Evolutionary conservation across 2,888 invertebrate genomes (phyloP).

Genomic region (Euphydryas editha): DNA sequence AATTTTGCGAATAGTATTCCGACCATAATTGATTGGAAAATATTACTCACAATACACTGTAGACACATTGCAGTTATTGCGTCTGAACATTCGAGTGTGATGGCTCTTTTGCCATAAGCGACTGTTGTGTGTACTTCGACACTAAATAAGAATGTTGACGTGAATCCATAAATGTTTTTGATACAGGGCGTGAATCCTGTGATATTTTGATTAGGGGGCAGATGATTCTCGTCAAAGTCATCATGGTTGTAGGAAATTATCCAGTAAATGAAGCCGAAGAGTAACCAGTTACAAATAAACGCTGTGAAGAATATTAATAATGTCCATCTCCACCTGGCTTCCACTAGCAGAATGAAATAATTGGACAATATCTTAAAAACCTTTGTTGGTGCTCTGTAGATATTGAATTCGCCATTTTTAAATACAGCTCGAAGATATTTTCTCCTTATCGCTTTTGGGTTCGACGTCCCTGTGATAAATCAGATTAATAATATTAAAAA

Average conservation of each 20-base stretch:
- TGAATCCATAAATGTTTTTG: slow-evolving; percentile 92
- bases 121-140: slow-evolving; percentile 98
- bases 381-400: slow-evolving; percentile 85
- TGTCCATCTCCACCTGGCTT: slow-evolving; percentile 96
- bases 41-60: slow-evolving; percentile 96
- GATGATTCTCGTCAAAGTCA: slow-evolving; percentile 88
- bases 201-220: slow-evolving; percentile 80
- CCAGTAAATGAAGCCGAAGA: slow-evolving; percentile 96
- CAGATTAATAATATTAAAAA: neutral
- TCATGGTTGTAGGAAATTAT: slow-evolving; percentile 94
- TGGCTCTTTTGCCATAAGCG: slow-evolving; percentile 92
- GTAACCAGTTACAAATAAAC: slow-evolving; percentile 94
- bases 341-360: slow-evolving; percentile 92
- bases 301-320: slow-evolving; percentile 92
- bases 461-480: slow-evolving; percentile 32
- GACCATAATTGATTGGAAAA: slow-evolving; percentile 91
- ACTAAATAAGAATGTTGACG: slow-evolving; percentile 96
- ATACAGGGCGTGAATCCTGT: slow-evolving; percentile 93
- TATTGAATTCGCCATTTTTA: slow-evolving; percentile 95
- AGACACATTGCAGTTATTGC: slow-evolving; percentile 97
- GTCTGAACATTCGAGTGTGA: slow-evolving; percentile 96
- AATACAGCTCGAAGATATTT: slow-evolving; percentile 85
- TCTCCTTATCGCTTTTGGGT: slow-evolving; percentile 33
- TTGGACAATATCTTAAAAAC: slow-evolving; percentile 87
- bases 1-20: slow-evolving; percentile 98